Percentiles rank a stretch among this genome's conserved stretches.
phyloP scores from a whole-genome alignment of 2,797 vertebrate species.

The Lycodopsis pacificus region DNA sequence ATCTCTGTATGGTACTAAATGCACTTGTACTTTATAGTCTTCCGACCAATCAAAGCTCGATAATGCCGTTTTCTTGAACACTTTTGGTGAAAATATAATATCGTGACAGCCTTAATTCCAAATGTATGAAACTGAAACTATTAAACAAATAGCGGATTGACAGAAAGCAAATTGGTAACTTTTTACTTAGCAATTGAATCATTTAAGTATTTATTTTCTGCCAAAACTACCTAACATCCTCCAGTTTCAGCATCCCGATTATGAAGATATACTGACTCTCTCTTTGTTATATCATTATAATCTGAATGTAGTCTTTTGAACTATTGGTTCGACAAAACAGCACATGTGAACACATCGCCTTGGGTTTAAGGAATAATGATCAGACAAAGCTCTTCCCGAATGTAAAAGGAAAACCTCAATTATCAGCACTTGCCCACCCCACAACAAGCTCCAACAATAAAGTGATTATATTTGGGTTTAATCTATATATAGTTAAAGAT shows the following conservation, averaged over 20 bases:
- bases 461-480: background rate
- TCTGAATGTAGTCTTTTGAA: background rate
- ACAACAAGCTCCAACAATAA: background rate
- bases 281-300: background rate
- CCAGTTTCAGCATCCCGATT: background rate
- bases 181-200: background rate
- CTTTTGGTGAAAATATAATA: background rate
- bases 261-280: background rate
- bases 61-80: background rate
- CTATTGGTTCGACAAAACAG: background rate
- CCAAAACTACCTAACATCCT: background rate
- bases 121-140: background rate
- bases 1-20: background rate
- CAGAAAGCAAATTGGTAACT: background rate
- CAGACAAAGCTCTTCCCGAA: background rate
- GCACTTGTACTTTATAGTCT: background rate
- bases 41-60: too few relatives aligned
- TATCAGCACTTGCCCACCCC: background rate
- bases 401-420: background rate
- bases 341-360: too few relatives aligned
- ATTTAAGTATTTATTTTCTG: background rate
- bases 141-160: too few relatives aligned
- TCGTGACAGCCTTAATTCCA: background rate
- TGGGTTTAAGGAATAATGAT: too few relatives aligned
- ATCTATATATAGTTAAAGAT: constrained; percentile 9